Evolutionary conservation across 2,888 invertebrate species (phyloP).

Genomic region (Oscheius sp.): DNA sequence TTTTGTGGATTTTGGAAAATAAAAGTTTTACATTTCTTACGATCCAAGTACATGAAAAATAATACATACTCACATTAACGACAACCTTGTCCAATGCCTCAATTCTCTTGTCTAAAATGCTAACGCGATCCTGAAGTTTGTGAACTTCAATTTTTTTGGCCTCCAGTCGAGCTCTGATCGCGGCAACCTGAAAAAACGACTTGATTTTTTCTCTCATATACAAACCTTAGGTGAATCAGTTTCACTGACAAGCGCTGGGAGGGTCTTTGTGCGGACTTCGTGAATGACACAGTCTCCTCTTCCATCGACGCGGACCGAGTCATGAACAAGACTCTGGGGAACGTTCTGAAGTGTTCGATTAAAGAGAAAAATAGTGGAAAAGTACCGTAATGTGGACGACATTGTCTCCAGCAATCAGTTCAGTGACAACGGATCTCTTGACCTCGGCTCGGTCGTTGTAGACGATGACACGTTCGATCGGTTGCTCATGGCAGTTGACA

Average conservation of each 20-base stretch:
- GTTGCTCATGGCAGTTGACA: slow-evolving; percentile 42
- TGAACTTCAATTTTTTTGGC: slow-evolving; percentile 36
- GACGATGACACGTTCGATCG: slow-evolving; percentile 53
- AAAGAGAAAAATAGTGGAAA: background rate
- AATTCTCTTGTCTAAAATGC: slow-evolving; percentile 49
- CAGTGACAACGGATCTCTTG: slow-evolving; percentile 47
- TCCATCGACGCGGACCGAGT: slow-evolving; percentile 66
- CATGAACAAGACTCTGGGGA: slow-evolving; percentile 40
- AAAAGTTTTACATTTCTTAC: too few relatives aligned
- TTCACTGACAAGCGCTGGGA: slow-evolving; percentile 42
- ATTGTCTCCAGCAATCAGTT: slow-evolving; percentile 55
- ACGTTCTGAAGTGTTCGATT: slow-evolving; percentile 53
- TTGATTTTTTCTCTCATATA: background rate
- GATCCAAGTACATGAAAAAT: too few relatives aligned
- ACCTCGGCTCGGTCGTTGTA: slow-evolving; percentile 69
- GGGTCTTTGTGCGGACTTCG: slow-evolving; percentile 58
- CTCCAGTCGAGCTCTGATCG: background rate
- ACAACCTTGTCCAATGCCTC: slow-evolving; percentile 64
- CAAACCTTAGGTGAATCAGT: slow-evolving; percentile 48
- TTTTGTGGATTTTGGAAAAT: background rate
- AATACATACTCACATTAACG: slow-evolving; percentile 39
- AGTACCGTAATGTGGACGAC: slow-evolving; percentile 56
- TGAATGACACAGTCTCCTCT: slow-evolving; percentile 59
- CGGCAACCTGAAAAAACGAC: slow-evolving; percentile 17
- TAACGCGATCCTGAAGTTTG: slow-evolving; percentile 36